Conservation (phyloP, 2,113 vertebrate species). For the Labrus mixtus region DNA sequence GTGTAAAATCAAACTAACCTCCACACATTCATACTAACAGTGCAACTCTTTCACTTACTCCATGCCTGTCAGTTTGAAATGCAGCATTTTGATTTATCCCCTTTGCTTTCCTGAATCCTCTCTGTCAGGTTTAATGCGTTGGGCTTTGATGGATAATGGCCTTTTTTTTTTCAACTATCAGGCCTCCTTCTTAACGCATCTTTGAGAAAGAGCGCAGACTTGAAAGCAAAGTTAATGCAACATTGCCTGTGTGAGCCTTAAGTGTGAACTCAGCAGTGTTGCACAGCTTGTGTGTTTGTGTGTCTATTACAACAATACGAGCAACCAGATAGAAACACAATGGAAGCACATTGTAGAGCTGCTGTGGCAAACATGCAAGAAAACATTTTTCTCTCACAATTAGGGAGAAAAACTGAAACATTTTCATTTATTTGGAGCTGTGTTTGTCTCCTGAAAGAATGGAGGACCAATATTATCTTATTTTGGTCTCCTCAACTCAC, state of each 20-base stretch:
- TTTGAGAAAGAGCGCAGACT: not conserved
- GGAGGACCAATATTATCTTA: too few relatives aligned
- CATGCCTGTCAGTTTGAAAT: conserved; percentile 33
- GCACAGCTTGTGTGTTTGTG: not conserved
- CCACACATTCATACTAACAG: conserved; percentile 18
- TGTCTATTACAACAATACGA: not conserved
- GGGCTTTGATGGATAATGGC: conserved; percentile 40
- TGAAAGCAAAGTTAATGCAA: conserved; percentile 10
- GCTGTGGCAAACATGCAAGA: too few relatives aligned
- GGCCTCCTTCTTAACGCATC: conserved; percentile 4
- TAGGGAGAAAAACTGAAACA: too few relatives aligned
- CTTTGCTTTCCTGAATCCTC: conserved; percentile 23
- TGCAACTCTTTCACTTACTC: conserved; percentile 14
- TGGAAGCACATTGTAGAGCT: not conserved
- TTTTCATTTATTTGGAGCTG: too few relatives aligned
- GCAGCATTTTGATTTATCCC: conserved; percentile 21
- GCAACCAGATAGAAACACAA: not conserved
- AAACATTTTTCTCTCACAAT: too few relatives aligned
- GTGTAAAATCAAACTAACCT: conserved; percentile 1
- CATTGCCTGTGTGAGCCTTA: not conserved
- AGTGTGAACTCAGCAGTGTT: not conserved
- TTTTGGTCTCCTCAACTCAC: too few relatives aligned
- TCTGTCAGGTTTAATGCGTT: conserved; percentile 36
- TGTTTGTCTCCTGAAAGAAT: too few relatives aligned
- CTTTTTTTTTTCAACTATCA: conserved; percentile 7